A percentile compares a stretch with the other conserved stretches of the same genome.
phyloP scores from a whole-genome alignment of 2,797 vertebrate genomes.

The Spea hammondii region DNA sequence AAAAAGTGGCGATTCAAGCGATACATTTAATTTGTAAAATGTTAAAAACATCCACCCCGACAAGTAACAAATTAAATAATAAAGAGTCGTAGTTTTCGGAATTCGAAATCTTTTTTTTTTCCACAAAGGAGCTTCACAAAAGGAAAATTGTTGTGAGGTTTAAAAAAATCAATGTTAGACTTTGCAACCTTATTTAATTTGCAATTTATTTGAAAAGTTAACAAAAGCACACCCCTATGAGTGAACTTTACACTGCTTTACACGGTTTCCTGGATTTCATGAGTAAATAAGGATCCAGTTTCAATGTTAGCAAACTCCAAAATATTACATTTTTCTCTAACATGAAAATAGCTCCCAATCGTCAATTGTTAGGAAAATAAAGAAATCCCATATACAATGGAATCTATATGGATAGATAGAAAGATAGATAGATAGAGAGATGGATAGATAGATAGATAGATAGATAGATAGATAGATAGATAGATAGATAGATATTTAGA shows the following conservation, averaged over 20 bases:
- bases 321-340: too few relatives aligned
- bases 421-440: too few relatives aligned
- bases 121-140: neutral
- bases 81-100: neutral
- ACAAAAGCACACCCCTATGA: conserved; percentile 35
- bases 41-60: neutral
- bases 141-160: conserved; percentile 9
- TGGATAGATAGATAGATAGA: too few relatives aligned
- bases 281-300: neutral
- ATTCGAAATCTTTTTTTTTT: conserved; percentile 5
- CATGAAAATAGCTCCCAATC: too few relatives aligned
- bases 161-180: conserved; percentile 14
- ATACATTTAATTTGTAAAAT: neutral
- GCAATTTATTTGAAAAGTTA: conserved; percentile 60
- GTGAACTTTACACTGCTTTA: conserved; percentile 58
- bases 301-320: too few relatives aligned
- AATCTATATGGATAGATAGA: too few relatives aligned
- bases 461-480: too few relatives aligned
- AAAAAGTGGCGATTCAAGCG: too few relatives aligned
- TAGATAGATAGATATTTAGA: too few relatives aligned
- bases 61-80: neutral
- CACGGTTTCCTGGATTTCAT: neutral
- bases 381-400: too few relatives aligned
- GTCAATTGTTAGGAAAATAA: too few relatives aligned
- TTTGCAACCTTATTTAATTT: conserved; percentile 37